Conservation (phyloP, 1,140 invertebrate genomes). For the Drosophila sucinea region DNA sequence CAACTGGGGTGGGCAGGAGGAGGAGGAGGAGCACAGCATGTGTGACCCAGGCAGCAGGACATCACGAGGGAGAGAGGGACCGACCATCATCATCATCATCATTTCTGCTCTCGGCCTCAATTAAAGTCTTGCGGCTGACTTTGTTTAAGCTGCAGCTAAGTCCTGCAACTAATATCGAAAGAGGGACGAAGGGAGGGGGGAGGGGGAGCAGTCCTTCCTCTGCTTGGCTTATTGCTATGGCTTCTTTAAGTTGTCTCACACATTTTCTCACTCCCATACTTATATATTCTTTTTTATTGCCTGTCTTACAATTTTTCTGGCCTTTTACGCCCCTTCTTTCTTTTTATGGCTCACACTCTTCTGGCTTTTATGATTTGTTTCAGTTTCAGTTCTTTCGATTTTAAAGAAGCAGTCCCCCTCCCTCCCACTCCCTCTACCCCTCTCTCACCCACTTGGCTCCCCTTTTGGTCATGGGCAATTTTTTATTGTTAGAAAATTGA, state of each 20-base stretch:
- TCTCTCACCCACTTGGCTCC: not conserved
- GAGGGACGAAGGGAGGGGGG: not conserved
- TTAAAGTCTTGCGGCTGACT: slow-evolving; percentile 55
- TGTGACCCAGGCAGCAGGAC: slow-evolving; percentile 24
- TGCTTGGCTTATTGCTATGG: slow-evolving; percentile 33
- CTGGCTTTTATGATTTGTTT: slow-evolving; percentile 73
- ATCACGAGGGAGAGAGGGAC: not conserved
- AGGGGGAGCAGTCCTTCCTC: not conserved
- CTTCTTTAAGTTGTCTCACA: slow-evolving; percentile 36
- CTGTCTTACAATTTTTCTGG: slow-evolving; percentile 22
- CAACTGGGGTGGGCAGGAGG: slow-evolving; percentile 9
- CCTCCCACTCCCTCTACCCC: not conserved
- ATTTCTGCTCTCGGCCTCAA: slow-evolving; percentile 43
- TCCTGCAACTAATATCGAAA: slow-evolving; percentile 35
- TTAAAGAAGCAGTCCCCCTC: slow-evolving; percentile 48
- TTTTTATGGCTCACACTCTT: slow-evolving; percentile 57
- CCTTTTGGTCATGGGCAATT: slow-evolving; percentile 56
- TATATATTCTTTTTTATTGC: slow-evolving; percentile 57
- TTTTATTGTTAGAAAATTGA: slow-evolving; percentile 79
- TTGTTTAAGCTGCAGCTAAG: slow-evolving; percentile 57
- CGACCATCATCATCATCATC: slow-evolving; percentile 28
- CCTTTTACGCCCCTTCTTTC: slow-evolving; percentile 35
- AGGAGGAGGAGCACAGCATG: slow-evolving; percentile 10
- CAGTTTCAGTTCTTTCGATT: slow-evolving; percentile 56
- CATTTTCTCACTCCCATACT: slow-evolving; percentile 9